A percentile compares a stretch with the other conserved stretches of the same genome.
phyloP scores from a whole-genome alignment of 2,797 vertebrate species.

The Spinus pinus region DNA sequence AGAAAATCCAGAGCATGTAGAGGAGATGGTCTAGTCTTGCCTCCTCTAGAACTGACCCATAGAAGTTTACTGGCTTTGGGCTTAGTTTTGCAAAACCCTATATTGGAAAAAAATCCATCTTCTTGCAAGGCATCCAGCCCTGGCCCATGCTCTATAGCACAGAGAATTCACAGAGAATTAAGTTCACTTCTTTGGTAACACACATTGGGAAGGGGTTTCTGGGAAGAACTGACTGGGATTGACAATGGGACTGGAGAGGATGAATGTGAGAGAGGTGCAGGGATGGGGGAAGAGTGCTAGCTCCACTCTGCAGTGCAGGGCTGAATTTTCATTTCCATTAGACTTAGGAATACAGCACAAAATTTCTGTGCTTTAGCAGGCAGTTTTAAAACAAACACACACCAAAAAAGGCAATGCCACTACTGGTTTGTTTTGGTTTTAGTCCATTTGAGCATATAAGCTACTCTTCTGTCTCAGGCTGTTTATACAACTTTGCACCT shows the following conservation, averaged over 20 bases:
- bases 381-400: background rate
- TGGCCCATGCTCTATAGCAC: background rate
- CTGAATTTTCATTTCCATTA: background rate
- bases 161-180: background rate
- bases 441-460: background rate
- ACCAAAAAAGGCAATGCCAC: background rate
- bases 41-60: background rate
- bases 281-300: background rate
- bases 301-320: accelerated
- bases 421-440: background rate
- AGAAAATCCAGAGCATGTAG: background rate
- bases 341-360: background rate
- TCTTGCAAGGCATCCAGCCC: background rate
- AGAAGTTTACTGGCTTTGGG: background rate
- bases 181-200: background rate
- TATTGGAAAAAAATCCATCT: background rate
- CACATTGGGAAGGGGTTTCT: background rate
- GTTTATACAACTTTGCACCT: background rate
- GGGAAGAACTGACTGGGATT: background rate
- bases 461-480: background rate
- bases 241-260: background rate
- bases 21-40: background rate
- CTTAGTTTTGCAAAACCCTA: background rate
- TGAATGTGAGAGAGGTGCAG: background rate
- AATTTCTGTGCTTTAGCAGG: background rate